Conservation (phyloP, 2,888 invertebrate species). For the Polietes domitor region DNA sequence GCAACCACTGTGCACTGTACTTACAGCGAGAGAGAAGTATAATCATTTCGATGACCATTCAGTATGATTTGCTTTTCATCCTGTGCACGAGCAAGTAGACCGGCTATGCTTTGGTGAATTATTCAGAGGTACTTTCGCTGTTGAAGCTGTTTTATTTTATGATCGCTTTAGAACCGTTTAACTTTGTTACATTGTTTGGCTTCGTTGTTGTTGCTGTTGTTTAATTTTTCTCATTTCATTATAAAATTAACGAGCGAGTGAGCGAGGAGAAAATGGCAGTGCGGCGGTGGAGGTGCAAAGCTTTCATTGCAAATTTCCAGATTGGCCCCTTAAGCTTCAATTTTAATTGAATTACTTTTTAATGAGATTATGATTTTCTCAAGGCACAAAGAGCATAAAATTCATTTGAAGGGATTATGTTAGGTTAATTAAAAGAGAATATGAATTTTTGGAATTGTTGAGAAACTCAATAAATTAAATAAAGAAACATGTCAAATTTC, state of each 20-base stretch:
- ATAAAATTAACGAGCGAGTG: background rate
- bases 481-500: too few relatives aligned
- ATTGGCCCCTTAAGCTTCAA: constrained; percentile 27
- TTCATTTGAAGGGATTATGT: constrained; percentile 27
- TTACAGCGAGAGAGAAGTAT: background rate
- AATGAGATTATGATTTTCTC: constrained; percentile 32
- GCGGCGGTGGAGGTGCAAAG: background rate
- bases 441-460: too few relatives aligned
- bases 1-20: background rate
- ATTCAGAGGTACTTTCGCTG: background rate
- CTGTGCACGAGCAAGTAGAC: background rate
- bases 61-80: background rate
- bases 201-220: background rate
- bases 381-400: background rate
- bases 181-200: constrained; percentile 7
- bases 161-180: background rate
- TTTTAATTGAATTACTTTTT: constrained; percentile 50
- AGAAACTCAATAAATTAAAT: too few relatives aligned
- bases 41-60: constrained; percentile 10
- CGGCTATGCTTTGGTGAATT: background rate
- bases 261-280: background rate
- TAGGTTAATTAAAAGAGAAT: constrained; percentile 23
- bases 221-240: background rate
- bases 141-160: background rate
- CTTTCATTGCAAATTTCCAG: background rate